Base-by-base conservation (phyloP, 92 coral and sea anemone species). In the Bergia puertoricense region DNA sequence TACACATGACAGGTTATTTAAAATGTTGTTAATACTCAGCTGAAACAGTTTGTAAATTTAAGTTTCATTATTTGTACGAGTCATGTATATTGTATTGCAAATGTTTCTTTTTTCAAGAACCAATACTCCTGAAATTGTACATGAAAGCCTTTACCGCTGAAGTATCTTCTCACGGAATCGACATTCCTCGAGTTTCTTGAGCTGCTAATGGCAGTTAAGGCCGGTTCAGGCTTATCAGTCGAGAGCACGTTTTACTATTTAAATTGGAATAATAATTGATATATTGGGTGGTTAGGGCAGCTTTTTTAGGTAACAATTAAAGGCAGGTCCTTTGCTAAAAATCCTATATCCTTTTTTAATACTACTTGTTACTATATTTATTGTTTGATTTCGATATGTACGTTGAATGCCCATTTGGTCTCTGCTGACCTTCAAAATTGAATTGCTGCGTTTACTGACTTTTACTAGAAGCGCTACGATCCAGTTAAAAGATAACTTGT, bases 271-370 rank as follows among this genome's bases (percentile, higher is more conserved):
- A 16, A 44, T 78, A 48, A 45, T 30, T 30, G 30, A 30, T 18
- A 5, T 81, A 82, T 62, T 16, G 37, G 75, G n/a, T 18, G 54
- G 54, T 18, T 38, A 74, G 14, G 22, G 40, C 15, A 6, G 54
- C 41, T 14, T 39, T 81, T 82, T 62, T 38, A 15, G 54, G 43
- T n/a, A 41, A 82, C 74, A 54, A 36, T 82, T 82, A 43, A 82
- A 82, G 86, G 86, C 86, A 68, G 86, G 86, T 30, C 86, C 86
- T 82, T 82, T 82, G 56, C 30, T n/a, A n/a, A 82, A 43, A 20
- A 22, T 66, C 42, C 14, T 41, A 16, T 59, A 81, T 57, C 48
- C 44, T 80, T 30, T 80, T 80, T 30, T 30, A 30, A 30, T 56
- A 22, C 20, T 30, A 0, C 23, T 59, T 54, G 22, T 81, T 41